Percentiles rank a stretch among this genome's conserved stretches.
phyloP scores from a whole-genome alignment of 2,888 invertebrate species.

The Leptinotarsa juncta region DNA sequence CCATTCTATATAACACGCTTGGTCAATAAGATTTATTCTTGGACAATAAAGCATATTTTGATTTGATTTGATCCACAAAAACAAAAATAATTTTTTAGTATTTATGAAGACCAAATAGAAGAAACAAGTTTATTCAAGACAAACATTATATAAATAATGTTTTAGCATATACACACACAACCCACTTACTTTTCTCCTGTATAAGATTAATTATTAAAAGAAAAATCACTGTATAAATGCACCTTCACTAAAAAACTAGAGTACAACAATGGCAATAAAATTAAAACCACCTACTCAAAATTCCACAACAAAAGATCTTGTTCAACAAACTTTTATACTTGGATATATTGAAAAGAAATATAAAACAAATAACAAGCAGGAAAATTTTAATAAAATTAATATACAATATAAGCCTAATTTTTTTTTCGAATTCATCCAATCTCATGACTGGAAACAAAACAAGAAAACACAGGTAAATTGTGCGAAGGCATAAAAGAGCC shows the following conservation, averaged over 20 bases:
- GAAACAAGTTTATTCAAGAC: neutral
- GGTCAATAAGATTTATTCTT: no score
- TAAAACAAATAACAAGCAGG: neutral
- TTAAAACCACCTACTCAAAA: neutral
- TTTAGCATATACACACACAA: neutral
- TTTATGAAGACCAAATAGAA: neutral
- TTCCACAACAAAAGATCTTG: neutral
- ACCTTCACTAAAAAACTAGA: neutral
- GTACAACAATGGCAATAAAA: neutral
- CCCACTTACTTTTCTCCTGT: neutral
- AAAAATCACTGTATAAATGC: conserved; percentile 1
- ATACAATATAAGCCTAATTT: neutral
- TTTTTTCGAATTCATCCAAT: no score
- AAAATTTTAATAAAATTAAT: neutral
- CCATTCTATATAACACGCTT: no score
- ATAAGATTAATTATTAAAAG: neutral
- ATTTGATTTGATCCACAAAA: no score
- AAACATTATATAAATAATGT: neutral
- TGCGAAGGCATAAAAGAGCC: no score
- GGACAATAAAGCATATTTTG: no score
- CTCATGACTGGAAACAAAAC: no score
- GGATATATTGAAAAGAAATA: neutral
- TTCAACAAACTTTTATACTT: neutral
- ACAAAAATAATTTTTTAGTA: neutral
- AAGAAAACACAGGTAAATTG: no score